Evolutionary conservation across 1,140 invertebrate genomes (phyloP).

Genomic region (Neodiprion fabricii): DNA sequence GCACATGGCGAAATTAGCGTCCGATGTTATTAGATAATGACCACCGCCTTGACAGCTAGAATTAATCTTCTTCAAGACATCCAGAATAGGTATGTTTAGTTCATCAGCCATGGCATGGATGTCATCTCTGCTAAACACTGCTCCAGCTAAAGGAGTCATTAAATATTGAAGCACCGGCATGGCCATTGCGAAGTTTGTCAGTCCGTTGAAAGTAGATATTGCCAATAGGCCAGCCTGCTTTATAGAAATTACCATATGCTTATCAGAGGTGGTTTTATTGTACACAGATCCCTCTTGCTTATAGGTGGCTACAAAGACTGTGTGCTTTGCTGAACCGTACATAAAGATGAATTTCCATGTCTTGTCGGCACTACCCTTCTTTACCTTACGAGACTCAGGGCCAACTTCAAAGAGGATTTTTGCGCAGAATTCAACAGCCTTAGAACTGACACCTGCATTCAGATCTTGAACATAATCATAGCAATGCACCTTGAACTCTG

Average conservation of each 20-base stretch:
- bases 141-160: background rate
- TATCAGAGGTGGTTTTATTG: background rate
- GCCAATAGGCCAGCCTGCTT: background rate
- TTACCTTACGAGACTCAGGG: background rate
- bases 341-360: background rate
- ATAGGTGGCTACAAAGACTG: background rate
- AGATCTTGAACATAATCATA: background rate
- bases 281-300: background rate
- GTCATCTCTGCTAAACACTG: background rate
- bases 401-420: background rate
- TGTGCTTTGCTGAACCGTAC: background rate
- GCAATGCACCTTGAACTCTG: slow-evolving; percentile 3
- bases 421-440: background rate
- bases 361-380: too few species aligned
- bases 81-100: background rate
- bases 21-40: background rate
- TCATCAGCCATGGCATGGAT: background rate
- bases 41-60: background rate
- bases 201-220: background rate
- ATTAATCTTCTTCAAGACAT: background rate
- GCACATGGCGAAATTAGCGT: background rate
- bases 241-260: background rate
- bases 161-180: background rate
- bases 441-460: background rate
- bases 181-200: background rate